These are phyloP conservation scores for Callaeas wilsoni DNA, from an alignment of 2,113 vertebrate genomes.

Conservation along the genomic window DNA sequence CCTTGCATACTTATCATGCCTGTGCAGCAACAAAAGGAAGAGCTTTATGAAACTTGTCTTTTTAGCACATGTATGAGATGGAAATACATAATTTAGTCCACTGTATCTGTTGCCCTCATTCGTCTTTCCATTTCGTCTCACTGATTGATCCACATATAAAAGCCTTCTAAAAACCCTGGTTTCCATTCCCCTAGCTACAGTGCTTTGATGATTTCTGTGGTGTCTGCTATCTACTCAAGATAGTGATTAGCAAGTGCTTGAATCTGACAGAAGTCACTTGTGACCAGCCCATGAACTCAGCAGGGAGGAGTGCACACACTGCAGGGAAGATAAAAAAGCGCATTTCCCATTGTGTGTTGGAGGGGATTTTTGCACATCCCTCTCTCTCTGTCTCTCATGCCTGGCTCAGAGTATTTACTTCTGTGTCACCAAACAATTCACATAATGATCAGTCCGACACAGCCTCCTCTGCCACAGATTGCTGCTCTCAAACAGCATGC, in stretches of 20 bases:
- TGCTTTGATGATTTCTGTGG: conserved; percentile 51
- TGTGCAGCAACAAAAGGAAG: neutral
- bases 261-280: conserved; percentile 63
- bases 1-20: neutral
- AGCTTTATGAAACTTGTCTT: neutral
- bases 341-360: conserved; percentile 37
- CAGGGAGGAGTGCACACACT: conserved; percentile 16
- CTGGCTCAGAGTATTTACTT: conserved; percentile 61
- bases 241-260: conserved; percentile 56
- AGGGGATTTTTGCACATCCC: conserved; percentile 21
- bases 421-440: conserved; percentile 59
- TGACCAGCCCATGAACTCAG: conserved; percentile 61
- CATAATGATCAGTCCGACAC: conserved; percentile 33
- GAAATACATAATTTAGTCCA: conserved; percentile 31
- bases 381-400: neutral
- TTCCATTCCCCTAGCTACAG: conserved; percentile 27
- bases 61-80: neutral
- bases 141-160: conserved; percentile 50
- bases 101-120: neutral
- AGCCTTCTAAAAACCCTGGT: neutral
- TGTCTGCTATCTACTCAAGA: conserved; percentile 54
- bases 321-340: conserved; percentile 23
- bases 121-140: conserved; percentile 18
- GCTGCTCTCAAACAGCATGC: neutral
- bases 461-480: neutral